Base-by-base conservation (phyloP, 2,888 invertebrate species). In the Shargacucullia verbasci region DNA sequence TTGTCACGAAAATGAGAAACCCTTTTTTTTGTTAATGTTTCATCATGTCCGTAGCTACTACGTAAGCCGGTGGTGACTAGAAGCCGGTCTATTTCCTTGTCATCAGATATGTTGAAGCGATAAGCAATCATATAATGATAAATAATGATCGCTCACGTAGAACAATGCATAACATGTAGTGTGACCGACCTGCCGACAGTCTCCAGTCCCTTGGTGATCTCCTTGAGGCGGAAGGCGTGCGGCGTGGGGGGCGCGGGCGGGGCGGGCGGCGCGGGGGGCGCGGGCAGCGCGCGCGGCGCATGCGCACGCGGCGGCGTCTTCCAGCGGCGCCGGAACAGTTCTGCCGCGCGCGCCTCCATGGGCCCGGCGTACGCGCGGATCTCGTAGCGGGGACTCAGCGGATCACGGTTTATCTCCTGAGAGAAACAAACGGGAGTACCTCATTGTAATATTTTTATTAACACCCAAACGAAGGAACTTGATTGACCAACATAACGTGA, bases 311-410 rank as follows among this genome's bases (percentile, higher is more conserved):
- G 97, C 7, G 98, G 98, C 0, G 97, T 98, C 91, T 97, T 97
- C 98, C 98, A 98, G 47, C 96, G 95, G 57, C 95, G 96, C 8
- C 96, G 95, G 88, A 98, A 98, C 57, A 89, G 90, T 10, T 95
- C 91, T 0, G 98, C 98, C 50, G 95, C 95, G 11, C 94, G 92
- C 62, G 96, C 96, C 37, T 96, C 95, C 98, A 99, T 98, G 13
- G 99, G 99, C 0, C 99, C 99, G 8, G 98, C 99, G 89, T 96
- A 96, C 0, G 98, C 99, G 79, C 96, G 96, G 69, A 98, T 97
- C 94, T 97, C 97, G 73, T 96, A 85, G 43, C 96, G 95, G 0
- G 97, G 96, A 74, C 95, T 96, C 9, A 97, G 87, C 0, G 96
- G 96, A 85, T 97, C 96, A 9, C 74, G 81, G 79, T 95, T 95